Conservation (phyloP, 2,888 invertebrate genomes). For the Acanthosepion lycidas region DNA sequence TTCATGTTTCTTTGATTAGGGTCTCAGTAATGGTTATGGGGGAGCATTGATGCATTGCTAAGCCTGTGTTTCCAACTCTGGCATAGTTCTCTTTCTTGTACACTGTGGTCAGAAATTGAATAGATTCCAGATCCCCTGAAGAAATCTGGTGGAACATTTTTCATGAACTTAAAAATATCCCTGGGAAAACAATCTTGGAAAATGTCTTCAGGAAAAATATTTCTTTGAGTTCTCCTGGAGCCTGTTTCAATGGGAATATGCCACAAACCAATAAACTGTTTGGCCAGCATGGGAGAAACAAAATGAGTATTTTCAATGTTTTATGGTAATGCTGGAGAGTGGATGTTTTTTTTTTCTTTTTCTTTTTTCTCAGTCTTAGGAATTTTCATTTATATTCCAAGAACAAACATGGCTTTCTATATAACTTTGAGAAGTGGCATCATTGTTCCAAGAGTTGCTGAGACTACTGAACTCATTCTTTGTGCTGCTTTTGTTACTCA, state of each 20-base stretch:
- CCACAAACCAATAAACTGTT: background rate
- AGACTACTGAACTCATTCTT: too few relatives aligned
- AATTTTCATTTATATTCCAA: too few relatives aligned
- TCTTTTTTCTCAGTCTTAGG: too few relatives aligned
- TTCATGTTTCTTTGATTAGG: slow-evolving; percentile 6
- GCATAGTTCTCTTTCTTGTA: background rate
- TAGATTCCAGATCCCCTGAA: background rate
- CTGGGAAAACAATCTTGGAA: background rate
- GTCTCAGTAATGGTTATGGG: background rate
- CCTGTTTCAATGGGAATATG: background rate
- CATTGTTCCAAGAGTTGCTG: too few relatives aligned
- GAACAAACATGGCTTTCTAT: too few relatives aligned
- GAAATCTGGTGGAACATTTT: background rate
- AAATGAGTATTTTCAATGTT: background rate
- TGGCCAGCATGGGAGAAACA: background rate
- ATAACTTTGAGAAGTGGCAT: too few relatives aligned
- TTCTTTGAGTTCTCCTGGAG: background rate
- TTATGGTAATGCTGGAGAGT: background rate
- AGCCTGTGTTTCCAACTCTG: background rate
- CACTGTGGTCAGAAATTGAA: background rate
- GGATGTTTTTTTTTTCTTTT: too few relatives aligned
- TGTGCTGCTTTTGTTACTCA: too few relatives aligned
- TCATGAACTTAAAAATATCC: slow-evolving; percentile 20
- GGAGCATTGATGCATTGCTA: background rate
- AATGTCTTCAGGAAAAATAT: background rate